Evolutionary conservation across 1,140 invertebrate genomes (phyloP).

Genomic region (Dreissena rostriformis): DNA sequence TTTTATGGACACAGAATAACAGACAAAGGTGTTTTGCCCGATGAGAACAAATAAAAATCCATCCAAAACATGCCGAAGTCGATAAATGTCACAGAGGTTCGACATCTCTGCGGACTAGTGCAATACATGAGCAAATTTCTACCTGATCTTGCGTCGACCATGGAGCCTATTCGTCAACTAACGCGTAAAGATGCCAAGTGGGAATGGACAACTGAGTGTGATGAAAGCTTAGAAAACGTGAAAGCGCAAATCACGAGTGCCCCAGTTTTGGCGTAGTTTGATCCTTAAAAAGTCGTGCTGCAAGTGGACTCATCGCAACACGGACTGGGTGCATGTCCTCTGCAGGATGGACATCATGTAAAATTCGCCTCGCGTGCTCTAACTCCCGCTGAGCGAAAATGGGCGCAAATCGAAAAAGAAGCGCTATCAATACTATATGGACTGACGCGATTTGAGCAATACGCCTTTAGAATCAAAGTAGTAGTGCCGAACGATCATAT

Average conservation of each 20-base stretch:
- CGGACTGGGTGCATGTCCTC: slow-evolving; percentile 80
- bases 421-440: slow-evolving; percentile 82
- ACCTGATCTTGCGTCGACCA: slow-evolving; percentile 69
- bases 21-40: slow-evolving; percentile 71
- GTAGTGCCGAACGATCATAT: slow-evolving; percentile 76
- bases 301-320: slow-evolving; percentile 65
- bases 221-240: slow-evolving; percentile 30
- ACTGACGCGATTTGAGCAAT: slow-evolving; percentile 64
- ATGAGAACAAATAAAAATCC: slow-evolving; percentile 70
- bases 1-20: slow-evolving; percentile 51
- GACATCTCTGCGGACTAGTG: slow-evolving; percentile 68
- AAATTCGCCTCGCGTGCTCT: slow-evolving; percentile 81
- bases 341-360: slow-evolving; percentile 81
- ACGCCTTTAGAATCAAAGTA: slow-evolving; percentile 68
- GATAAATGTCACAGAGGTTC: slow-evolving; percentile 44
- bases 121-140: slow-evolving; percentile 76
- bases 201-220: slow-evolving; percentile 4
- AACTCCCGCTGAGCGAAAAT: slow-evolving; percentile 80
- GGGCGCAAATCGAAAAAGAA: slow-evolving; percentile 82
- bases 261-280: slow-evolving; percentile 66
- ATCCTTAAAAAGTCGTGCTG: slow-evolving; percentile 59
- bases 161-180: slow-evolving; percentile 16
- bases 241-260: slow-evolving; percentile 69
- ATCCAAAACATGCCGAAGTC: slow-evolving; percentile 74
- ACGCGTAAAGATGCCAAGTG: slow-evolving; percentile 21